A percentile compares a stretch with the other conserved stretches of the same genome.
These are phyloP conservation scores for Poecilia velifera DNA, from an alignment of 2,797 vertebrate genomes.

Conservation along the genomic window DNA sequence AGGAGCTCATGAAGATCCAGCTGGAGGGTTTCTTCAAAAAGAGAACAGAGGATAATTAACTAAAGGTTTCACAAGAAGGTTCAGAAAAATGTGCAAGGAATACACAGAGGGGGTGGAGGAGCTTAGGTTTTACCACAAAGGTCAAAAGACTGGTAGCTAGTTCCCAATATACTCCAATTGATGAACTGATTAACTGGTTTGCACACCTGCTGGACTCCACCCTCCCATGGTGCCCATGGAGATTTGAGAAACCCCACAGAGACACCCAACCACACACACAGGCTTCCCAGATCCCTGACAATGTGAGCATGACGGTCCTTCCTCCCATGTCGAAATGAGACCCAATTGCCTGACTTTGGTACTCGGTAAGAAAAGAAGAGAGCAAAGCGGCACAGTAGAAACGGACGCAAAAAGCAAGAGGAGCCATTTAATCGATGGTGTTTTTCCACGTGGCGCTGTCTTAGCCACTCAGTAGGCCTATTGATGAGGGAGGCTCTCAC, in stretches of 20 bases:
- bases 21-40: background rate
- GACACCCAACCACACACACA: background rate
- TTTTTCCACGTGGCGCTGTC: conserved; percentile 72
- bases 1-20: background rate
- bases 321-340: conserved; percentile 66
- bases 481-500: conserved; percentile 74
- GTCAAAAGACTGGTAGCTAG: background rate
- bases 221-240: background rate
- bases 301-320: conserved; percentile 49
- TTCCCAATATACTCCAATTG: background rate
- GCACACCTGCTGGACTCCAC: background rate
- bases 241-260: background rate
- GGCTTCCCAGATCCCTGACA: background rate
- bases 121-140: background rate
- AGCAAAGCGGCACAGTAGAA: conserved; percentile 41
- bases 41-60: background rate
- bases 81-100: background rate
- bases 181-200: background rate
- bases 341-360: conserved; percentile 62
- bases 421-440: conserved; percentile 73
- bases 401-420: conserved; percentile 47
- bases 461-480: conserved; percentile 73
- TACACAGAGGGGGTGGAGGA: background rate
- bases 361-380: conserved; percentile 65
- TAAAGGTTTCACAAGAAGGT: background rate